phyloP scores from a whole-genome alignment of 2,888 invertebrate species.

The Latheticus oryzae region DNA sequence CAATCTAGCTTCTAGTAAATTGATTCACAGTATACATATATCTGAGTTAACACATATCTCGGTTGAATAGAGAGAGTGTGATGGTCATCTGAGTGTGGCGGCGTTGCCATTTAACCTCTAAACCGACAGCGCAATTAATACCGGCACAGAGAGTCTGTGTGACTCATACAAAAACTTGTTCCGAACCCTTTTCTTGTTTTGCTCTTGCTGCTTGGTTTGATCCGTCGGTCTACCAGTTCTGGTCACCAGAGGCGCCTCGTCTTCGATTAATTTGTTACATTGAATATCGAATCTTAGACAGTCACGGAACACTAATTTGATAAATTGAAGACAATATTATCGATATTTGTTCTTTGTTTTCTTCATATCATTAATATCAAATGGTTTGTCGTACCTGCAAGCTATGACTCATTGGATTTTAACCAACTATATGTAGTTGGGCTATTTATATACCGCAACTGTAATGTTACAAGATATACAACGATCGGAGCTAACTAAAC shows the following conservation, averaged over 20 bases:
- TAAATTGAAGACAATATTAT: too few species aligned
- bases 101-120: slow-evolving; percentile 50
- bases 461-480: slow-evolving; percentile 72
- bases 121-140: slow-evolving; percentile 53
- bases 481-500: slow-evolving; percentile 39
- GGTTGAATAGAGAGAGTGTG: slow-evolving; percentile 39
- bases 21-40: slow-evolving; percentile 43
- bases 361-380: too few species aligned
- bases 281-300: too few species aligned
- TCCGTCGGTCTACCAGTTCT: slow-evolving; percentile 24
- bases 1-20: slow-evolving; percentile 44
- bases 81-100: slow-evolving; percentile 44
- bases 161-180: slow-evolving; percentile 62
- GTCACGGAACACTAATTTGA: too few species aligned
- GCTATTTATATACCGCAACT: slow-evolving; percentile 61
- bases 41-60: slow-evolving; percentile 39
- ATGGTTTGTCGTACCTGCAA: slow-evolving; percentile 34
- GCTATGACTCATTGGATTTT: slow-evolving; percentile 57
- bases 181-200: slow-evolving; percentile 56
- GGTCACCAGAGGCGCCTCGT: slow-evolving; percentile 66
- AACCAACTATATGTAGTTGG: slow-evolving; percentile 52
- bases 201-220: slow-evolving; percentile 48
- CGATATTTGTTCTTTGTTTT: too few species aligned
- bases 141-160: slow-evolving; percentile 51
- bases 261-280: too few species aligned